Evolutionary conservation across 2,888 invertebrate species (phyloP).

Genomic region (Luperina testacea): DNA sequence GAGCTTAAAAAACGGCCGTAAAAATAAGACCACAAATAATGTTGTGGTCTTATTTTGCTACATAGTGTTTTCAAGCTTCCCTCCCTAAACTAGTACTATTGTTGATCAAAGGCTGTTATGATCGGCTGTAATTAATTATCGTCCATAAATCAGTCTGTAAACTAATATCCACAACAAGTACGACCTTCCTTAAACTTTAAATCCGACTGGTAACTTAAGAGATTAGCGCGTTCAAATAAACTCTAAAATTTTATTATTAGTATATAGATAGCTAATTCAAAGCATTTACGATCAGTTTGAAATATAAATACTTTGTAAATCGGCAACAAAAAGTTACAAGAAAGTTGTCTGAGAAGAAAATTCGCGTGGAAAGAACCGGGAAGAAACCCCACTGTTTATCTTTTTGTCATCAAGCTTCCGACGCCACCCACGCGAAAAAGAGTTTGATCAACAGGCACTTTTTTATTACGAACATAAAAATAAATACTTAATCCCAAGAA

Average conservation of each 20-base stretch:
- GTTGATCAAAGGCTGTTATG: too few relatives aligned
- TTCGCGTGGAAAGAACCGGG: neutral
- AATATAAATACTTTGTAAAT: neutral
- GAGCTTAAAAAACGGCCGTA: too few relatives aligned
- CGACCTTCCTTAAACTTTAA: too few relatives aligned
- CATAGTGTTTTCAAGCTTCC: too few relatives aligned
- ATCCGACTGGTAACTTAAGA: too few relatives aligned
- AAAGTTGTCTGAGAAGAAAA: neutral
- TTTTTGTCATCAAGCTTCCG: neutral
- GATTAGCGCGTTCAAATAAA: too few relatives aligned
- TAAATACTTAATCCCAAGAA: conserved; percentile 39
- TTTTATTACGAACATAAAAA: conserved; percentile 17
- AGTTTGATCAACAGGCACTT: conserved; percentile 9
- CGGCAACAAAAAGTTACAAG: neutral
- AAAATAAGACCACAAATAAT: too few relatives aligned
- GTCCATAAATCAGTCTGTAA: neutral
- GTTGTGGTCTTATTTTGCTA: too few relatives aligned
- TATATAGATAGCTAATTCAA: neutral
- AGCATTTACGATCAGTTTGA: neutral
- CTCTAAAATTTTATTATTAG: too few relatives aligned
- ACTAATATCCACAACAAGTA: neutral
- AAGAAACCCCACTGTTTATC: neutral
- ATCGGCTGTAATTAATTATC: too few relatives aligned
- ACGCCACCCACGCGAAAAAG: neutral
- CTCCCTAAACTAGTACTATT: too few relatives aligned